A percentile compares a stretch with the other conserved stretches of the same genome.
phyloP scores from a whole-genome alignment of 2,797 vertebrate species.

The Parambassis ranga region DNA sequence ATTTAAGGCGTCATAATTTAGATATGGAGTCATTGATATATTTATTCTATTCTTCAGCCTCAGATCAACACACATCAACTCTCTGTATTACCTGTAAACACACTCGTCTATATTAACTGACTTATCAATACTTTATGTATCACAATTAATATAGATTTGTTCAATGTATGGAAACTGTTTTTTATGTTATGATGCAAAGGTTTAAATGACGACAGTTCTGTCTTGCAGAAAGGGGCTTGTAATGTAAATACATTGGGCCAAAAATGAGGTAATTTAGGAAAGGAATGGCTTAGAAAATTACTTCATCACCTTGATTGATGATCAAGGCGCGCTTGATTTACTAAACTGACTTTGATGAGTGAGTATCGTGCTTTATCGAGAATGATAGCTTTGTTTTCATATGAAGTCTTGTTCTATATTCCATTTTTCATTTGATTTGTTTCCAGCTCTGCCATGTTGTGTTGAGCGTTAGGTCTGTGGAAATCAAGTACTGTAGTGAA shows the following conservation, averaged over 20 bases:
- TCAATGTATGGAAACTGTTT: conserved; percentile 59
- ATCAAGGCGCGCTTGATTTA: conserved; percentile 24
- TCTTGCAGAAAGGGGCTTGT: conserved; percentile 45
- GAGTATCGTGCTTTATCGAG: conserved; percentile 22
- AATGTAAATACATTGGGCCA: conserved; percentile 75
- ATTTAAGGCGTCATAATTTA: too few species aligned
- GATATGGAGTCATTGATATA: too few species aligned
- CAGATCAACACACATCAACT: too few species aligned
- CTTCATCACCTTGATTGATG: conserved; percentile 39
- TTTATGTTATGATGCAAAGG: conserved; percentile 48
- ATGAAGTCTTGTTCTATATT: conserved; percentile 62
- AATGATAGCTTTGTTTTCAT: conserved; percentile 51
- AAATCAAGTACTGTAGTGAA: conserved; percentile 36
- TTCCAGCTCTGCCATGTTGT: conserved; percentile 40
- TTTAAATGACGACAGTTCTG: conserved; percentile 32
- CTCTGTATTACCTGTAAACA: too few species aligned
- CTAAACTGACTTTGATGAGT: conserved; percentile 6
- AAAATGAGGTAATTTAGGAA: conserved; percentile 55
- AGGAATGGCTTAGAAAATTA: conserved; percentile 22
- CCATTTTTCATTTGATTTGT: conserved; percentile 64
- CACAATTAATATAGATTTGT: conserved; percentile 38
- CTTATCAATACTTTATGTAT: not conserved
- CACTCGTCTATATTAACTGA: not conserved
- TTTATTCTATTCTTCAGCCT: too few species aligned
- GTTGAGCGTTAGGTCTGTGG: conserved; percentile 25